Base-by-base conservation (phyloP, 1,140 invertebrate species). In the Galendromus occidentalis region DNA sequence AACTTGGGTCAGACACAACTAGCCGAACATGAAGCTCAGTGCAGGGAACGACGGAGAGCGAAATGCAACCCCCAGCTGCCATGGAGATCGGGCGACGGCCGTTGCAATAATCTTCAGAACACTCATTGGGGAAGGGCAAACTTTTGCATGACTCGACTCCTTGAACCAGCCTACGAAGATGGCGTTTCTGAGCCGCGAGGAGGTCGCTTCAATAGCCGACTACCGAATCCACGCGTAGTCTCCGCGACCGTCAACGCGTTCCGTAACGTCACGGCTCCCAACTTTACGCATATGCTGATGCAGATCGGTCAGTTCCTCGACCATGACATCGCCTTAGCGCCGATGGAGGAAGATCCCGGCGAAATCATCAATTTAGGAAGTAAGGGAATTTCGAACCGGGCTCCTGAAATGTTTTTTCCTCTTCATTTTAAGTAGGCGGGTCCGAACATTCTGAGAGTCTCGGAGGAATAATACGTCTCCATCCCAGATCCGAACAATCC, bases 31-130 rank as follows among this genome's bases (percentile, higher is more conserved):
- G 14, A 25, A 17, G 14, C 25, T 17, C 51, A 25, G 51, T 59
- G 51, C 22, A 25, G 22, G 51, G 14, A 9, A 2, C 51, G 51
- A 25, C 51, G 51, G 14, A 14, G 14, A 17, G 33, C 51, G 6
- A 25, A 59, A 9, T 59, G 51, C 51, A 59, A 59, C 9, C 51
- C 70, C 4, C 42, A 66, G 55, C 66, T 55, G 1, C 79, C 80
- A 64, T 93, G 85, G 73, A 74, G 90, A 65, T 80, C 79, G 0
- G 77, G 82, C 18, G 84, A 89, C 69, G 89, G 89, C 0, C 82
- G 80, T 33, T 92, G 90, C 73, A 92, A 92, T 73, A 90, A 87
- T 74, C 72, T 84, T 18, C 66, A 79, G 7, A 75, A 86, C 69
- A 81, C 83, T 4, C 75, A 76, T 1, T 86, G 80, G 77, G 91